phyloP scores from a whole-genome alignment of 37 sponge, comb jelly and placozoan species.

The Halisarca cf. caerulea region DNA sequence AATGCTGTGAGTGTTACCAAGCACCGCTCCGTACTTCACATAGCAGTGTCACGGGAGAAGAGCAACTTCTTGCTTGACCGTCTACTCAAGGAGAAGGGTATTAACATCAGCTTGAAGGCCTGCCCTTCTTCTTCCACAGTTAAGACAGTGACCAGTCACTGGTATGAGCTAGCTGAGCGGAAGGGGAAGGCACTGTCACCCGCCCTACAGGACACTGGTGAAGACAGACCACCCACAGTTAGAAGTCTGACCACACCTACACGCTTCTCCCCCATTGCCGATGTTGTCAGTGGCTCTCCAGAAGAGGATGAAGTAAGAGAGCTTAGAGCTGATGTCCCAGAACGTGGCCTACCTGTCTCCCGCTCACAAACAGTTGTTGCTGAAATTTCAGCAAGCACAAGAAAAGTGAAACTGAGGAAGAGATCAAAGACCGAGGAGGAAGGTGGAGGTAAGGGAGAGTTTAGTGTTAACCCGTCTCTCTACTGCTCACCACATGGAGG shows the following conservation, averaged over 20 bases:
- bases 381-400: no score
- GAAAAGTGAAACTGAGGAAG: no score
- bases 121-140: slow-evolving; percentile 39
- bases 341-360: neutral
- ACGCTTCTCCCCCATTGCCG: neutral
- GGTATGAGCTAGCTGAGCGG: neutral
- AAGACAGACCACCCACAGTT: neutral
- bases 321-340: neutral
- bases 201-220: no score
- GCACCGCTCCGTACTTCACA: slow-evolving; percentile 63
- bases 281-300: neutral
- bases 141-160: neutral
- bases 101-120: slow-evolving; percentile 37
- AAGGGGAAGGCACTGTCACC: no score
- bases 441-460: neutral
- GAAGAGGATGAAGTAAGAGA: neutral
- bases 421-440: neutral
- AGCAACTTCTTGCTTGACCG: neutral
- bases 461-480: neutral
- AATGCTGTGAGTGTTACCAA: slow-evolving; percentile 29
- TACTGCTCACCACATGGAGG: neutral
- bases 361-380: neutral
- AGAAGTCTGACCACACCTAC: neutral
- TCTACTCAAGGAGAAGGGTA: neutral
- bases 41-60: slow-evolving; percentile 38